phyloP scores from a whole-genome alignment of 2,113 vertebrate genomes.

The Spilogale gracilis region DNA sequence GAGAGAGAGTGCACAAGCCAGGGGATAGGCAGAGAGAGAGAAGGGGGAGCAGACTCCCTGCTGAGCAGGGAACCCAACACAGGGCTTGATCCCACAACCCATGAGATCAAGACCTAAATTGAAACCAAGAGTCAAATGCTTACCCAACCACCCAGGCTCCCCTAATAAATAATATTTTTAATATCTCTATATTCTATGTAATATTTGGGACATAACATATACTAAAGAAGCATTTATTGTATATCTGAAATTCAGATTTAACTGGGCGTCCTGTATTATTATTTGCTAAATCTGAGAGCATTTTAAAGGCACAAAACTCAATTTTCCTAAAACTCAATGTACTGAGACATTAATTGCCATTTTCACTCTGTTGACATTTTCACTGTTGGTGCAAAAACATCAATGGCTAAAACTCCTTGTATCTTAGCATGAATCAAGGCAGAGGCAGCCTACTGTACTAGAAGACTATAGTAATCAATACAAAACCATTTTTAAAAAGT shows the following conservation, averaged over 20 bases:
- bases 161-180: slow-evolving; percentile 25
- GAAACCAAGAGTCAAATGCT: neutral
- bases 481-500: neutral
- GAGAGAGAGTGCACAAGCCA: neutral
- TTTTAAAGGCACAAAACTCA: slow-evolving; percentile 4
- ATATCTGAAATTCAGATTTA: slow-evolving; percentile 56
- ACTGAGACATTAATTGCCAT: slow-evolving; percentile 39
- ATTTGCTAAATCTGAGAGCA: slow-evolving; percentile 16
- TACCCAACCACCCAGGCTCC: neutral
- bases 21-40: neutral
- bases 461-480: neutral
- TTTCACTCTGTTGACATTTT: slow-evolving; percentile 41
- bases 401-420: neutral
- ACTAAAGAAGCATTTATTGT: slow-evolving; percentile 39
- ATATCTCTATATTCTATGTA: neutral
- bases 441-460: neutral
- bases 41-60: neutral
- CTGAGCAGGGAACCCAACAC: neutral
- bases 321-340: slow-evolving; percentile 34
- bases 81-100: neutral
- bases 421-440: neutral
- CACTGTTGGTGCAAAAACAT: slow-evolving; percentile 1
- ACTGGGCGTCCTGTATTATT: neutral
- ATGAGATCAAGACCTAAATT: neutral
- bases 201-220: slow-evolving; percentile 29